Percentiles rank a stretch among this genome's conserved stretches.
phyloP scores from a whole-genome alignment of 2,113 vertebrate species.

The Prochilodus magdalenae region DNA sequence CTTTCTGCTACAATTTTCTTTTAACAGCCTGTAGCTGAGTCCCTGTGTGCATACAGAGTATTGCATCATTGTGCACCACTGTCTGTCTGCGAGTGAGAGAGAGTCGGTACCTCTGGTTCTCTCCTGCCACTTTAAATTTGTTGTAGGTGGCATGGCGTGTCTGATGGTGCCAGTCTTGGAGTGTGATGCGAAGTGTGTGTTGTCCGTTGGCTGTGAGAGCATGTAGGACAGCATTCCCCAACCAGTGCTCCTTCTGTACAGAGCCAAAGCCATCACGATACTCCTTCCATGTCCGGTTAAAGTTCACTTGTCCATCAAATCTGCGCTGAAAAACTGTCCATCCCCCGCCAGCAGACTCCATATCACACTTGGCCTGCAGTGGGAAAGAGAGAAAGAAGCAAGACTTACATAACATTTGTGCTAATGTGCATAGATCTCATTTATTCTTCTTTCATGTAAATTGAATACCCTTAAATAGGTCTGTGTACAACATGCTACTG shows the following conservation, averaged over 20 bases:
- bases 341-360: conserved; percentile 78
- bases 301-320: conserved; percentile 76
- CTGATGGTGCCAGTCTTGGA: conserved; percentile 83
- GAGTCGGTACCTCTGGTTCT: conserved; percentile 73
- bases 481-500: too few species aligned
- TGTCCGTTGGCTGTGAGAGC: conserved; percentile 73
- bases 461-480: background rate
- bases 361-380: conserved; percentile 80
- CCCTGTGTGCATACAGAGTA: too few species aligned
- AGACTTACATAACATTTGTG: conserved; percentile 39
- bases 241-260: conserved; percentile 79
- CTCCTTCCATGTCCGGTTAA: conserved; percentile 82
- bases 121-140: conserved; percentile 79
- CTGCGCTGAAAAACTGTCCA: conserved; percentile 82
- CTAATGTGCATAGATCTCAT: too few species aligned
- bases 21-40: too few species aligned
- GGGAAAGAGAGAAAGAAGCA: conserved; percentile 48
- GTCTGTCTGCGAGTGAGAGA: conserved; percentile 14
- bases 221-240: conserved; percentile 76
- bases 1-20: background rate
- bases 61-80: background rate
- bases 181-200: conserved; percentile 74
- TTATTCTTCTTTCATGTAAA: background rate
- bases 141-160: conserved; percentile 77
- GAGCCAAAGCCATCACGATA: conserved; percentile 81